Conservation (phyloP, 2,888 invertebrate genomes). For the Watsonalla binaria region DNA sequence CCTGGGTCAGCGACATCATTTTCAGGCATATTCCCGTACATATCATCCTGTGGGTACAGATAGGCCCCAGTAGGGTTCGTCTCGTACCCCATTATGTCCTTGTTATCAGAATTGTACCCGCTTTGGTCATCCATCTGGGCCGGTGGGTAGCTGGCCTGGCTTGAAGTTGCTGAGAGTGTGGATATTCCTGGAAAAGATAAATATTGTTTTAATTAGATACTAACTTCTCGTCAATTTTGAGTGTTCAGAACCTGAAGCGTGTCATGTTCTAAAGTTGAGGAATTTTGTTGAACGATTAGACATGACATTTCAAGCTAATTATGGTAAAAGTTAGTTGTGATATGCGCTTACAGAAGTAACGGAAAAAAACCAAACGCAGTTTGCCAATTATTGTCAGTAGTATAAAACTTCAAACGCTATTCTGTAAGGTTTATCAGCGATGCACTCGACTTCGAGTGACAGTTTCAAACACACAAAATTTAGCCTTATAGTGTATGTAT, state of each 20-base stretch:
- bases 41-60: conserved; percentile 60
- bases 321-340: too few relatives aligned
- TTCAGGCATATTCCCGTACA: conserved; percentile 39
- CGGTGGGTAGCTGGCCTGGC: conserved; percentile 71
- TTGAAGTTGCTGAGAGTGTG: conserved; percentile 69
- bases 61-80: conserved; percentile 63
- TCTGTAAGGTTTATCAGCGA: too few relatives aligned
- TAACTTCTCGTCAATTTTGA: too few relatives aligned
- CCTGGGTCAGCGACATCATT: conserved; percentile 62
- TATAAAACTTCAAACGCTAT: too few relatives aligned
- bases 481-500: too few relatives aligned
- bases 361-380: too few relatives aligned
- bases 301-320: not conserved
- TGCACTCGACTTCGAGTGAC: too few relatives aligned
- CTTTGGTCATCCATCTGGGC: conserved; percentile 84
- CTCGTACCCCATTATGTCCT: conserved; percentile 81
- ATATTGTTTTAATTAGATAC: not conserved
- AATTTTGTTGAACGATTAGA: not conserved
- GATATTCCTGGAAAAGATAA: conserved; percentile 72
- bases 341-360: too few relatives aligned
- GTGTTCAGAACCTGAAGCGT: too few relatives aligned
- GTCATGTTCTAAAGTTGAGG: too few relatives aligned
- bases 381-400: too few relatives aligned
- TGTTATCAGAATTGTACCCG: conserved; percentile 64
- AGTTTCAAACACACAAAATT: too few relatives aligned